Base-by-base conservation (phyloP, 1,140 invertebrate genomes). In the Philaenus spumarius region DNA sequence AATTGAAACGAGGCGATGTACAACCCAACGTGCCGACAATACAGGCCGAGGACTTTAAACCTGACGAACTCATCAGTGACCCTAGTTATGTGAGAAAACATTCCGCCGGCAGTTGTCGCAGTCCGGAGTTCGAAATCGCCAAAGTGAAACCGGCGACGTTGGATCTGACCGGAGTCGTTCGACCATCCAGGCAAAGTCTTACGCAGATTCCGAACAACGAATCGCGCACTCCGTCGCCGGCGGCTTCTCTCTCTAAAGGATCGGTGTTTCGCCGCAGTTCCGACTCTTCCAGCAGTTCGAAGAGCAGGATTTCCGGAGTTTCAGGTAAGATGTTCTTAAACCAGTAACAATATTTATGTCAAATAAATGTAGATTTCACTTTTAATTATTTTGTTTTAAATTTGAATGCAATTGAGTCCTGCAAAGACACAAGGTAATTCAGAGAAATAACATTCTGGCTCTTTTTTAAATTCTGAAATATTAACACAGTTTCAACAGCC, bases 261-360 rank as follows among this genome's bases (percentile, higher is more conserved):
- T 61, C 60, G 30, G 39, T 64, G 23, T 64, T 66, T 50, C 50
- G 65, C 24, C 50, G 65, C 37, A 64, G 65, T 58, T 66, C 65
- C 20, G 65, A 66, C 48, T 64, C 65, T 53, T 66, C 62, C 40
- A 58, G 59, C 20, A 64, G 63, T 43, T 60, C 60, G 45, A 64
- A 57, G 20, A 57, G 55, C 24, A 46, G 55, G 35, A 34, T 42
- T 47, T 57, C 55, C 15, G 34, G 55, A 47, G 24, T 45, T 12
- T 51, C 6, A 20, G 9, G 19, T 48, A 48, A 17, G 19, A 4
- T 22, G 15, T 9, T 48, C 23, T 48, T 23, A 20, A 9, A 45
- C 17, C 15, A 45, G 12, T n/a, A n/a, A n/a, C n/a, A n/a, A n/a
- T n/a, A n/a, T n/a, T n/a, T n/a, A n/a, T n/a, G n/a, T n/a, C n/a